Evolutionary conservation across 2,888 invertebrate genomes (phyloP).

Genomic region (Microplitis deprimator): DNA sequence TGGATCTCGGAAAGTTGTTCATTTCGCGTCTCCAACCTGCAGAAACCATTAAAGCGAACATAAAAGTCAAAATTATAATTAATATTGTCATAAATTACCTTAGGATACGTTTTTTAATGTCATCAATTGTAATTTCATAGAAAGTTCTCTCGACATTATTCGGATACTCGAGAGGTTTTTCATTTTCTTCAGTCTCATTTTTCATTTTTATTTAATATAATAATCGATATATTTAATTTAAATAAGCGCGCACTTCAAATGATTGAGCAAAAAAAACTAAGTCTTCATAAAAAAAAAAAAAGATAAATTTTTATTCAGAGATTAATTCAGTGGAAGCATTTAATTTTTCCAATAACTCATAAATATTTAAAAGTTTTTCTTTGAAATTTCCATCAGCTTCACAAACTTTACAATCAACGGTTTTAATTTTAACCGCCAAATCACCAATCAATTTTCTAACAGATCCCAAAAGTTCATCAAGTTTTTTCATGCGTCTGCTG

Average conservation of each 20-base stretch:
- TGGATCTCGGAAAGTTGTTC: slow-evolving; percentile 48
- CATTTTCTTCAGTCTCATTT: slow-evolving; percentile 7
- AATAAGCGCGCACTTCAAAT: neutral
- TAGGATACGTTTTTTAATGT: slow-evolving; percentile 54
- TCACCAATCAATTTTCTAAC: slow-evolving; percentile 68
- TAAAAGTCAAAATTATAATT: slow-evolving; percentile 5
- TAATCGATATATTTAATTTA: neutral
- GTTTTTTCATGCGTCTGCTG: slow-evolving; percentile 74
- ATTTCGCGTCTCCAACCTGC: slow-evolving; percentile 48
- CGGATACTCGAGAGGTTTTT: slow-evolving; percentile 14
- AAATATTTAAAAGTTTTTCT: slow-evolving; percentile 31
- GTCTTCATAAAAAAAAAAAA: neutral
- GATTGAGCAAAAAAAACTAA: neutral
- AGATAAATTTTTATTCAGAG: neutral
- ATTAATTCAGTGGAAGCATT: slow-evolving; percentile 16
- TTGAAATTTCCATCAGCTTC: slow-evolving; percentile 30
- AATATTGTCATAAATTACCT: slow-evolving; percentile 52
- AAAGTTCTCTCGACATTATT: slow-evolving; percentile 59
- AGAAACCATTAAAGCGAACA: neutral
- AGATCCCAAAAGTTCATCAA: slow-evolving; percentile 76
- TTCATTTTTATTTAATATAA: slow-evolving; percentile 12
- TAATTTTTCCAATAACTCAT: slow-evolving; percentile 30
- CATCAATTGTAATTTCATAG: slow-evolving; percentile 56
- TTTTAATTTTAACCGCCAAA: slow-evolving; percentile 38
- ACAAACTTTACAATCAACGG: slow-evolving; percentile 5